Evolutionary conservation across 2,888 invertebrate genomes (phyloP).

Genomic region (Agrypnus murinus): DNA sequence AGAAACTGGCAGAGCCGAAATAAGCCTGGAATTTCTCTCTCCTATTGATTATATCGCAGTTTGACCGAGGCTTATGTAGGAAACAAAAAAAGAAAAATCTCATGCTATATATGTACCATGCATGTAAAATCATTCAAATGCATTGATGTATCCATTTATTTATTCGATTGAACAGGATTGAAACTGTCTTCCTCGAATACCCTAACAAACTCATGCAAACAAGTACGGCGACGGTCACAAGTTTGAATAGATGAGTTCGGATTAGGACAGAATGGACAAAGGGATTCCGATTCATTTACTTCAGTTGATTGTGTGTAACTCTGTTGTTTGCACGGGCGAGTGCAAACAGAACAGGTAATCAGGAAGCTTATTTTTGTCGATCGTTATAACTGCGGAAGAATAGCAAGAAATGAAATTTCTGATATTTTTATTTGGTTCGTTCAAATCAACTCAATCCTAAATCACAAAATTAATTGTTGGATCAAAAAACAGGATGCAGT

Average conservation of each 20-base stretch:
- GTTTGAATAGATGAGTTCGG: slow-evolving; percentile 55
- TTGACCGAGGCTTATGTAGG: slow-evolving; percentile 16
- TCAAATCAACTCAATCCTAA: too few species aligned
- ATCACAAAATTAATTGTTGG: too few species aligned
- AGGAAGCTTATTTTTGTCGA: slow-evolving; percentile 38
- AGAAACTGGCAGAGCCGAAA: slow-evolving; percentile 53
- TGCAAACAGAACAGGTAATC: slow-evolving; percentile 59
- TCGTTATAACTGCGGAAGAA: background rate
- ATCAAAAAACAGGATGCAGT: too few species aligned
- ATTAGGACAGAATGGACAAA: slow-evolving; percentile 61
- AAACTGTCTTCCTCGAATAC: slow-evolving; percentile 20
- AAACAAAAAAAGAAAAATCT: background rate
- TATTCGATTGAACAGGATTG: slow-evolving; percentile 25
- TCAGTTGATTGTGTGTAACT: slow-evolving; percentile 63
- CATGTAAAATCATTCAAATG: slow-evolving; percentile 17
- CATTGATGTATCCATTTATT: slow-evolving; percentile 25
- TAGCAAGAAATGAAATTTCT: background rate
- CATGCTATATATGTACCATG: slow-evolving; percentile 25
- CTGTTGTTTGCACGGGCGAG: slow-evolving; percentile 60
- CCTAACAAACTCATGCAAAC: slow-evolving; percentile 53
- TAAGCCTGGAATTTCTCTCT: slow-evolving; percentile 47
- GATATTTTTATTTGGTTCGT: too few species aligned
- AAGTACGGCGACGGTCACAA: slow-evolving; percentile 51
- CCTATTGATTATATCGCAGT: slow-evolving; percentile 47
- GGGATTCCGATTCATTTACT: slow-evolving; percentile 65